phyloP scores from a whole-genome alignment of 2,888 invertebrate genomes.

The Trachelus stipa region DNA sequence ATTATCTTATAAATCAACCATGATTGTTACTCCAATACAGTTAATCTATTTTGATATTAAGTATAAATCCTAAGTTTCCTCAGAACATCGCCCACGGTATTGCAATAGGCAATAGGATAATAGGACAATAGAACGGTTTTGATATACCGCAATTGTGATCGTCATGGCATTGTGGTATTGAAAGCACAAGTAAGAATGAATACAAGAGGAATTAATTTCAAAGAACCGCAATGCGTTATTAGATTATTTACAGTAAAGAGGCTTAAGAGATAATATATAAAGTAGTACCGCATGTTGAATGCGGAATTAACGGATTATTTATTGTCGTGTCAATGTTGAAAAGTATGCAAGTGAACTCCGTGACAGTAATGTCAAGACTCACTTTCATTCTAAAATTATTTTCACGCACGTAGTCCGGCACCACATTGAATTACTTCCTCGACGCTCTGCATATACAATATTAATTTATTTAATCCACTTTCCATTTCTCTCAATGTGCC shows the following conservation, averaged over 20 bases:
- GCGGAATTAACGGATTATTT: background rate
- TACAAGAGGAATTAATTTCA: background rate
- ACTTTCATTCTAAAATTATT: background rate
- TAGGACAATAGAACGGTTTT: background rate
- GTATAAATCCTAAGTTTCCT: background rate
- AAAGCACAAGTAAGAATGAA: background rate
- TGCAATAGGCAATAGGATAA: background rate
- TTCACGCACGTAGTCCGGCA: background rate
- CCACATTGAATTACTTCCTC: background rate
- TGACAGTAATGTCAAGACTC: background rate
- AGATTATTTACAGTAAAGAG: background rate
- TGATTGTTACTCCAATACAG: background rate
- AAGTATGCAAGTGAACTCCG: background rate
- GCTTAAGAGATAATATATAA: background rate
- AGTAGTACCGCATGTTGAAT: no score
- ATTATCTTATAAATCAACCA: background rate
- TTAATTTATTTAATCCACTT: background rate
- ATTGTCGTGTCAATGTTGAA: background rate
- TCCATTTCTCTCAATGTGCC: background rate
- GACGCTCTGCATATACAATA: background rate
- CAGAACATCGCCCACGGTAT: background rate
- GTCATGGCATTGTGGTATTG: background rate
- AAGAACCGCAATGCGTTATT: background rate
- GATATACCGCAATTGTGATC: background rate
- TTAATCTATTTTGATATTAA: background rate